A percentile compares a stretch with the other conserved stretches of the same genome.
These are phyloP conservation scores for Poecilia picta DNA, from an alignment of 2,797 vertebrate genomes.

Conservation along the genomic window DNA sequence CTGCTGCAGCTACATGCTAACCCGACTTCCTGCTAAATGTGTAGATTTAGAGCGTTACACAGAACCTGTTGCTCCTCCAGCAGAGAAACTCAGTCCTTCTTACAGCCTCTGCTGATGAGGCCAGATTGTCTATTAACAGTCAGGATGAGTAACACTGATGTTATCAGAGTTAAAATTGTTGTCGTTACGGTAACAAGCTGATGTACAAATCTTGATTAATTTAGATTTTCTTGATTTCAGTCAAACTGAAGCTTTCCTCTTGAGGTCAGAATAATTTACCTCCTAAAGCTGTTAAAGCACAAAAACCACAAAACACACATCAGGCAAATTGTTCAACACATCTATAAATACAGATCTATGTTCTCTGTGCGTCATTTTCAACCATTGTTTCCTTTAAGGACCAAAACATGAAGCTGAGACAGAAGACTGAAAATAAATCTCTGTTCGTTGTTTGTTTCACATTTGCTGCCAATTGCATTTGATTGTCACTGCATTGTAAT, in stretches of 20 bases:
- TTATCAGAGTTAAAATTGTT: not conserved
- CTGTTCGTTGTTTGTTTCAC: constrained; percentile 5
- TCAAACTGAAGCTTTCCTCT: not conserved
- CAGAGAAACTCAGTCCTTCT: not conserved
- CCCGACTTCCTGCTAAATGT: constrained; percentile 29
- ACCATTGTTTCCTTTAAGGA: constrained; percentile 1
- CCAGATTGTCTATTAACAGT: too few relatives aligned
- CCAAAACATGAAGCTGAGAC: not conserved
- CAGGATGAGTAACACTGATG: not conserved
- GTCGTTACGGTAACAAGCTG: not conserved
- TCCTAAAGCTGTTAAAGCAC: not conserved
- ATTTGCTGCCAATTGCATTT: not conserved
- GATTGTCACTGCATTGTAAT: not conserved
- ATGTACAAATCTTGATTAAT: not conserved
- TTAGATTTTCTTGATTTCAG: not conserved
- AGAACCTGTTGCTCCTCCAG: not conserved
- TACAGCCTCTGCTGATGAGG: too few relatives aligned
- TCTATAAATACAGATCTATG: not conserved
- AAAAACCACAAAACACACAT: not conserved
- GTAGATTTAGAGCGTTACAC: not conserved
- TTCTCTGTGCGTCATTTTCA: not conserved
- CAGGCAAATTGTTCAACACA: too few relatives aligned
- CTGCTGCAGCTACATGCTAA: constrained; percentile 35
- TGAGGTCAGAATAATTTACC: not conserved
- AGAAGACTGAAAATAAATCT: not conserved